A percentile compares a stretch with the other conserved stretches of the same genome.
Evolutionary conservation across 2,888 invertebrate species (phyloP).

Genomic region (Malthinus flaveolus): DNA sequence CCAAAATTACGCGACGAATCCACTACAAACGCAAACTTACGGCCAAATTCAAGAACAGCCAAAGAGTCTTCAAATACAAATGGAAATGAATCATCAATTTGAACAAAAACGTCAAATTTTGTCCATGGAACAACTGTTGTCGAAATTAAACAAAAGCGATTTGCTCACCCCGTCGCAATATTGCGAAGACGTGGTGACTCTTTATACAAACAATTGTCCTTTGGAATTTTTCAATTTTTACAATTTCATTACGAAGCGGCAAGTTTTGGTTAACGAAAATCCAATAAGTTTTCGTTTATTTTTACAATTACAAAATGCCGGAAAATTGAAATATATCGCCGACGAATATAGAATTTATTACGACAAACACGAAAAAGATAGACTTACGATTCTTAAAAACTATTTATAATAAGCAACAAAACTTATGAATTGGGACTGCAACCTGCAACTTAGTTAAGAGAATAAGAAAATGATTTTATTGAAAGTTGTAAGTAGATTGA

Average conservation of each 20-base stretch:
- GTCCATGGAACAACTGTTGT: neutral
- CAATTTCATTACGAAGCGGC: slow-evolving; percentile 43
- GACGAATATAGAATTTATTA: slow-evolving; percentile 34
- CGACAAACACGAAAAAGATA: slow-evolving; percentile 21
- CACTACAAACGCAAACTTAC: too few species aligned
- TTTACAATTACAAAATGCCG: slow-evolving; percentile 44
- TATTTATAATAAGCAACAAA: neutral
- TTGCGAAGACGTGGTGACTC: slow-evolving; percentile 36
- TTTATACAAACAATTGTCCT: slow-evolving; percentile 37
- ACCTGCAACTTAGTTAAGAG: too few species aligned
- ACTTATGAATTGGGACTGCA: neutral
- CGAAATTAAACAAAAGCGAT: neutral
- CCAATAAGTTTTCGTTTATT: slow-evolving; percentile 45
- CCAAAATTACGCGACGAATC: too few species aligned
- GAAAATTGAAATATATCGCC: slow-evolving; percentile 36
- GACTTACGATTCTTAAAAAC: neutral
- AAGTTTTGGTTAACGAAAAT: slow-evolving; percentile 40
- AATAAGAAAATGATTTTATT: too few species aligned
- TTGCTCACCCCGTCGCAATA: slow-evolving; percentile 36
- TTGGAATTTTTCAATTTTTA: slow-evolving; percentile 42
- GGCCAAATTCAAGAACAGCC: too few species aligned
- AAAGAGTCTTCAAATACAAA: too few species aligned
- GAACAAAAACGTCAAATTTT: too few species aligned
- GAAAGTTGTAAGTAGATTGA: too few species aligned
- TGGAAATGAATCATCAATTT: too few species aligned